Base-by-base conservation (phyloP, 2,797 vertebrate genomes). In the Sciurus carolinensis region DNA sequence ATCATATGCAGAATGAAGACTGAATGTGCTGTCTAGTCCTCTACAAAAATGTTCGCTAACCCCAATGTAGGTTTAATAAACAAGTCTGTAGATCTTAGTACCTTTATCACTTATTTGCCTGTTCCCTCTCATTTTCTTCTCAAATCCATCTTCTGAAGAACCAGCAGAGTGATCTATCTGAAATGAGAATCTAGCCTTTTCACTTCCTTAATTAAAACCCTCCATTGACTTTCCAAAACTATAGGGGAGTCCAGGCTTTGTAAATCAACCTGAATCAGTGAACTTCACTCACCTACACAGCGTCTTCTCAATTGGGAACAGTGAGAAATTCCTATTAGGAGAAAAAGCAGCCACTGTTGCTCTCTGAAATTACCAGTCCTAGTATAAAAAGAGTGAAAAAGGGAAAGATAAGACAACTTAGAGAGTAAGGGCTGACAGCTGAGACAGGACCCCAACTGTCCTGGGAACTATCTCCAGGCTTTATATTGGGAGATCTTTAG, bases 171-270 rank as follows among this genome's bases (percentile, higher is more conserved):
- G 47, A 72, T 91, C 17, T 75, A 59, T 52, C 71, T 90, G 87
- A 67, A 89, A 75, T 86, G 57, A 91, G 87, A 93, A 86, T 76
- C 47, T 36, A 73, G 33, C 42, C 36, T n/a, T 75, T 13, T 44
- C 69, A 13, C 1, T 88, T 20, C 5, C 8, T 50, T 89, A 69
- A 79, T 75, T 79, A 75, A 95, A 94, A 91, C 3, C 1, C 20
- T 83, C 20, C 59, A 36, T 1, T 89, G 50, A 28, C 28, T 59
- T 22, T 86, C 13, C 20, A 52, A 14, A 71, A 52, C 69, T 80
- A 24, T 3, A 89, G 44, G 39, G 54, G 4, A n/a, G 30, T 47
- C 36, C 18, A 39, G 47, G 26, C 15, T 80, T 87, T 91, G 7
- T n/a, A 77, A 42, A 33, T 50, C 1, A 1, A 52, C 42, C 4